Conservation (phyloP, 2,888 invertebrate species). For the Tiliacea citrago region DNA sequence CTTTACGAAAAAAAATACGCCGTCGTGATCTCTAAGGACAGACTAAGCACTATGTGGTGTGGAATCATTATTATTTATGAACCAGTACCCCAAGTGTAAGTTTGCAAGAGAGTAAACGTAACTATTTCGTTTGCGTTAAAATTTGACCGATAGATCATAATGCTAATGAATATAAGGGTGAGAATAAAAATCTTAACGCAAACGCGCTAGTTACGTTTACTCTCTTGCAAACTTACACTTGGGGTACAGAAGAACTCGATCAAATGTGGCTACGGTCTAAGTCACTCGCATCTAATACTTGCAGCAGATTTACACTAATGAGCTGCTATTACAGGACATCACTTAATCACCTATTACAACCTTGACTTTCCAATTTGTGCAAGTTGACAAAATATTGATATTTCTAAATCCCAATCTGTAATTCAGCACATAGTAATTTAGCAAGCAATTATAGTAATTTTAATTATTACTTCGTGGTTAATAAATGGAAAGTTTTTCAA, state of each 20-base stretch:
- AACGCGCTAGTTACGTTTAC: too few relatives aligned
- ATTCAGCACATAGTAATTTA: slow-evolving; percentile 1
- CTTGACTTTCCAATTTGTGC: slow-evolving; percentile 14
- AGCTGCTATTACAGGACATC: not conserved
- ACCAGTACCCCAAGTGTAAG: too few relatives aligned
- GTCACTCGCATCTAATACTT: not conserved
- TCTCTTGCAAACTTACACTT: too few relatives aligned
- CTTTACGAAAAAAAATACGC: not conserved
- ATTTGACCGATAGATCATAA: too few relatives aligned
- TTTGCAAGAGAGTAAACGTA: too few relatives aligned
- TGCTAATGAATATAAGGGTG: too few relatives aligned
- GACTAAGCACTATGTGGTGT: too few relatives aligned
- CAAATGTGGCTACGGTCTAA: not conserved
- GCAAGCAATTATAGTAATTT: slow-evolving; percentile 20
- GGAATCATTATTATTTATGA: not conserved
- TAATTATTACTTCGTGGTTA: slow-evolving; percentile 20
- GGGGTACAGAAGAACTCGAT: not conserved
- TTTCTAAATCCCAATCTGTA: not conserved
- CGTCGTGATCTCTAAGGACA: not conserved
- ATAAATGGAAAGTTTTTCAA: slow-evolving; percentile 38
- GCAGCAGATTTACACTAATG: slow-evolving; percentile 5
- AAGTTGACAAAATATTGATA: slow-evolving; percentile 11
- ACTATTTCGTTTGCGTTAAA: too few relatives aligned
- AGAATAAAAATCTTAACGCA: too few relatives aligned
- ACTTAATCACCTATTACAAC: slow-evolving; percentile 18